phyloP scores from a whole-genome alignment of 1,140 invertebrate genomes.

The Drosophila punjabiensis region DNA sequence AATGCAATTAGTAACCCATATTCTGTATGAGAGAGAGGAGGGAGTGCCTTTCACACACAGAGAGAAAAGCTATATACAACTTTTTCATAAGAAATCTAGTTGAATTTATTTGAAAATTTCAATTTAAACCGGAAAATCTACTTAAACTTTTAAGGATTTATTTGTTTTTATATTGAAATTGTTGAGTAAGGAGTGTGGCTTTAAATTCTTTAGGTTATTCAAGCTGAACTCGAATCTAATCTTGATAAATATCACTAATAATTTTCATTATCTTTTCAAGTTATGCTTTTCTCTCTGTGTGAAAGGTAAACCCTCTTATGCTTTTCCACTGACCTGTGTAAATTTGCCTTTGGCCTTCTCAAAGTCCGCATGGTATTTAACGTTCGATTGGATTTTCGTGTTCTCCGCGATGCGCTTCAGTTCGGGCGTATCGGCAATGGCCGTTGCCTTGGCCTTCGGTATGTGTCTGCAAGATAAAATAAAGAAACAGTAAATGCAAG shows the following conservation, averaged over 20 bases:
- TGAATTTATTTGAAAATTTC: too few species aligned
- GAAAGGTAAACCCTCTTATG: not conserved
- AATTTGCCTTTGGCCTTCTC: constrained; percentile 98
- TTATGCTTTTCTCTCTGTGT: constrained; percentile 2
- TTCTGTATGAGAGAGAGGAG: not conserved
- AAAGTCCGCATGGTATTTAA: constrained; percentile 99
- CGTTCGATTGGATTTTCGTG: constrained; percentile 99
- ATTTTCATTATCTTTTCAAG: too few species aligned
- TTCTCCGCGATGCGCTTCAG: constrained; percentile 98
- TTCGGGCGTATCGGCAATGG: constrained; percentile 98
- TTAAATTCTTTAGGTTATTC: not conserved
- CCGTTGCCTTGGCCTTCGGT: constrained; percentile 98
- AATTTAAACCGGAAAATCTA: too few species aligned
- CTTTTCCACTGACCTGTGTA: constrained; percentile 87
- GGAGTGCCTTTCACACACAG: not conserved
- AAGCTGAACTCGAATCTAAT: not conserved
- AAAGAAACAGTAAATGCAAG: not conserved
- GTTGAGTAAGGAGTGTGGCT: not conserved
- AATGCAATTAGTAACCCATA: constrained; percentile 36
- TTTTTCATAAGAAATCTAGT: too few species aligned
- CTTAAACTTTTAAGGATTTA: too few species aligned
- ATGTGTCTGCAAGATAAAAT: constrained; percentile 92
- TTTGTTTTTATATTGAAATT: too few species aligned
- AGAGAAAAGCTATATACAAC: not conserved
- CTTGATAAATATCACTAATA: too few species aligned